Conservation (phyloP, 2,113 vertebrate species). For the Pyxicephalus adspersus region DNA sequence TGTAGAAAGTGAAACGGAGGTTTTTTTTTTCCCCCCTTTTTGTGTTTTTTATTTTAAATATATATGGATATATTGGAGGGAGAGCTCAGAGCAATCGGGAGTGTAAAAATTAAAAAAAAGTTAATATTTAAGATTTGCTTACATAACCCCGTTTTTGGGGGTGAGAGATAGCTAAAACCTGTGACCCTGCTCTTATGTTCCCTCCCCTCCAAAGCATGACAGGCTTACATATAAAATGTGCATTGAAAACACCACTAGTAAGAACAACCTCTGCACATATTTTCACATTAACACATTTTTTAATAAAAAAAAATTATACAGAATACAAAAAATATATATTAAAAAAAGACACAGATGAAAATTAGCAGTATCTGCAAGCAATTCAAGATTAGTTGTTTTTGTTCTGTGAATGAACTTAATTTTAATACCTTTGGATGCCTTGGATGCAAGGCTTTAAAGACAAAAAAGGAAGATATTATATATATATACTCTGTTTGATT, state of each 20-base stretch:
- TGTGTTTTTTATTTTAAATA: slow-evolving; percentile 29
- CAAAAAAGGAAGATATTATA: slow-evolving; percentile 75
- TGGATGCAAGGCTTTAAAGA: slow-evolving; percentile 86
- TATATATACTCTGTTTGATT: slow-evolving; percentile 84
- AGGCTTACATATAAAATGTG: slow-evolving; percentile 72
- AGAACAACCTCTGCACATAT: slow-evolving; percentile 81
- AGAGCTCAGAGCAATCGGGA: slow-evolving; percentile 30
- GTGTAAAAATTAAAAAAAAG: background rate
- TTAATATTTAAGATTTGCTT: slow-evolving; percentile 32
- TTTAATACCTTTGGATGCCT: slow-evolving; percentile 85
- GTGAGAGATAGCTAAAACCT: slow-evolving; percentile 29
- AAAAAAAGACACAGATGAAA: slow-evolving; percentile 68
- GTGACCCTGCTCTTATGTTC: slow-evolving; percentile 52
- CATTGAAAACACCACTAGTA: slow-evolving; percentile 77
- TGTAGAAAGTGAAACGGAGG: background rate
- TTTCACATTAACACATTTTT: slow-evolving; percentile 83
- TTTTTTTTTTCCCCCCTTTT: slow-evolving; percentile 30
- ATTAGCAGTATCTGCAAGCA: slow-evolving; percentile 90
- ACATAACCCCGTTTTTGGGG: slow-evolving; percentile 52
- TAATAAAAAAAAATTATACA: slow-evolving; percentile 77
- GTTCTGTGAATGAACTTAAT: slow-evolving; percentile 90
- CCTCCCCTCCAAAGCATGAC: slow-evolving; percentile 55
- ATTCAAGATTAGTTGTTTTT: slow-evolving; percentile 86
- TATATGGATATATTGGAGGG: slow-evolving; percentile 14
- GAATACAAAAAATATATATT: slow-evolving; percentile 58